Conservation (phyloP, 2,888 invertebrate species). For the Diplazon laetatorius region DNA sequence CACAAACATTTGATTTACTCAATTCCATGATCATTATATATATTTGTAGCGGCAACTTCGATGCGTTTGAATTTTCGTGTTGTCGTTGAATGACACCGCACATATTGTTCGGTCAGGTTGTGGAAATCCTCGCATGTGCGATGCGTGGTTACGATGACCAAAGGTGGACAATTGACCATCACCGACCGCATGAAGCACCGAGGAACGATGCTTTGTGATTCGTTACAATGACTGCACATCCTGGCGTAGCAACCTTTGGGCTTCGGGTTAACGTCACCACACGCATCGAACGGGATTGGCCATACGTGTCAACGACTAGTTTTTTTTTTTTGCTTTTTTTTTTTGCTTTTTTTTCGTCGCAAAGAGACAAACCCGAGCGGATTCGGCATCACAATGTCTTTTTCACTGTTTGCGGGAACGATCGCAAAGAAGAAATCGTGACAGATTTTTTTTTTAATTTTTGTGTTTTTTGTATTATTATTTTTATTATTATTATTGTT, state of each 20-base stretch:
- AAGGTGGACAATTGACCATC: conserved; percentile 24
- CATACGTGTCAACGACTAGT: conserved; percentile 76
- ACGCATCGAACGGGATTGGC: conserved; percentile 48
- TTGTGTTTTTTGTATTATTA: no score
- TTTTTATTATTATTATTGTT: no score
- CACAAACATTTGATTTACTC: no score
- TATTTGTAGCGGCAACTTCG: not conserved
- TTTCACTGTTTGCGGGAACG: conserved; percentile 26
- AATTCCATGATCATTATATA: no score
- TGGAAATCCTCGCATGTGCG: conserved; percentile 34
- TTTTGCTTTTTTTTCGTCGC: conserved; percentile 24
- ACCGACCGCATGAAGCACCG: conserved; percentile 37
- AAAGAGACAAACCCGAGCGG: conserved; percentile 13
- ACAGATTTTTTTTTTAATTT: not conserved
- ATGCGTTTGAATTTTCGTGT: not conserved
- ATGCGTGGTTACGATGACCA: conserved; percentile 19
- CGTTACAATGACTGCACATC: conserved; percentile 79
- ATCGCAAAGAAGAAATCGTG: conserved; percentile 27
- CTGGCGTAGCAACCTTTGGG: conserved; percentile 77
- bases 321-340: no score
- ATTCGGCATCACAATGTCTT: conserved; percentile 36
- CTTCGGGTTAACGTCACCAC: conserved; percentile 72
- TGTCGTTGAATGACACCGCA: conserved; percentile 28
- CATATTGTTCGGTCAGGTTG: conserved; percentile 47
- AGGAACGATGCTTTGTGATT: conserved; percentile 76